Base-by-base conservation (phyloP, 2,113 vertebrate species). In the Caracal caracal region DNA sequence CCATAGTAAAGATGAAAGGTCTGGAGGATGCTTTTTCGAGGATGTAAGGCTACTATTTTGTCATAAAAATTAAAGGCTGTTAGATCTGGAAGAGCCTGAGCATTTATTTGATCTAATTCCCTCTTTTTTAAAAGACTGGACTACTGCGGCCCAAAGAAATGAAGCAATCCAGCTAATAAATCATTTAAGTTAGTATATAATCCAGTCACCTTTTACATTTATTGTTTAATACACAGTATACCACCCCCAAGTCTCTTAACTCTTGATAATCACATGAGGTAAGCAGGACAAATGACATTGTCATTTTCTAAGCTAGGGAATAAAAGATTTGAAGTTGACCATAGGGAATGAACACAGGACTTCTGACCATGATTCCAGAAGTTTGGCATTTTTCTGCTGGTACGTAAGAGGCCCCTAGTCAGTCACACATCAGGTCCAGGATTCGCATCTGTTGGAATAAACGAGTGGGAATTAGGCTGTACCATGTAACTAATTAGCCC, bases 101-200 rank as follows among this genome's bases (percentile, higher is more conserved):
- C 49, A 19, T 71, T 90, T 79, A 85, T 85, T 82, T 66, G 24
- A 49, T 80, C 3, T 83, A 70, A 88, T 24, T 28, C 13, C 16
- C 17, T 53, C 20, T 70, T 71, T 80, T 22, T 66, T 70, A 10
- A 49, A 56, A 89, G 51, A 15, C 10, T 49, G 22, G 6, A 81
- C 6, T 70, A 40, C 7, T 15, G 15, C 30, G 30, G 73, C 3
- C 20, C 11, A 71, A 26, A 88, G 49, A 68, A 94, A 3, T 63
- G 33, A 94, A 65, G 4, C 9, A 19, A 84, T 24, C 20, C 12
- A 43, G 24, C 37, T 93, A 88, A 76, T 93, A 37, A 33, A 91
- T 70, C 73, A 90, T 87, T 94, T 90, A 92, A 56, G 24, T 66
- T 92, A 95, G 24, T 47, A 87, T 90, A n/a, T 70, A 80, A 84